phyloP scores from a whole-genome alignment of 2,888 invertebrate genomes.

The Drosophila neotestacea region DNA sequence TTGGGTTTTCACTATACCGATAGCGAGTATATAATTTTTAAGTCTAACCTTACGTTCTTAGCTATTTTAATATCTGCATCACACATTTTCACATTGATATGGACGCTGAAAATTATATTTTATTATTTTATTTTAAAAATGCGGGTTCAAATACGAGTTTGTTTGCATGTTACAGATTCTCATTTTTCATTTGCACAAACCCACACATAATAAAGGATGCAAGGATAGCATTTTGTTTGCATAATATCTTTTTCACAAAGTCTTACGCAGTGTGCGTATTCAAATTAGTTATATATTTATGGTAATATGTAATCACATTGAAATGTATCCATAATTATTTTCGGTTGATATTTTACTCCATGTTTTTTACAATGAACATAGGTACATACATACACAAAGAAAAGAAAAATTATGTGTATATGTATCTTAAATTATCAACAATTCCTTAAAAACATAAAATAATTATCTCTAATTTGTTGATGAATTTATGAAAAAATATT shows the following conservation, averaged over 20 bases:
- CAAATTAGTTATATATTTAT: not conserved
- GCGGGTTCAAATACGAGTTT: too few species aligned
- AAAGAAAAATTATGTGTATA: constrained; percentile 1
- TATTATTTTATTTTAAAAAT: too few species aligned
- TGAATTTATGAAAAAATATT: not conserved
- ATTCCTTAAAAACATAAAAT: not conserved
- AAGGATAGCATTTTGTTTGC: constrained; percentile 3
- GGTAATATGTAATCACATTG: not conserved
- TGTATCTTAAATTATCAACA: not conserved
- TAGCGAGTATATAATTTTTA: too few species aligned
- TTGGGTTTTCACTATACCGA: too few species aligned
- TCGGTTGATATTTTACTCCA: not conserved
- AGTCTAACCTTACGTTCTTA: too few species aligned
- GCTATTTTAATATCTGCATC: too few species aligned
- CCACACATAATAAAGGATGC: not conserved
- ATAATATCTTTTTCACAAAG: constrained; percentile 3
- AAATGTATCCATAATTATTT: not conserved
- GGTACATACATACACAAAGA: not conserved
- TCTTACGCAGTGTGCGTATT: not conserved
- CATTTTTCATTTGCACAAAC: not conserved
- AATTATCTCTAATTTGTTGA: not conserved
- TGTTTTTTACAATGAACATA: not conserved
- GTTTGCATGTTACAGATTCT: not conserved
- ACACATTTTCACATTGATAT: too few species aligned
- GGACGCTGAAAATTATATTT: too few species aligned